These are phyloP conservation scores for Melanotaenia boesemani DNA, from an alignment of 2,797 vertebrate species.

Conservation along the genomic window DNA sequence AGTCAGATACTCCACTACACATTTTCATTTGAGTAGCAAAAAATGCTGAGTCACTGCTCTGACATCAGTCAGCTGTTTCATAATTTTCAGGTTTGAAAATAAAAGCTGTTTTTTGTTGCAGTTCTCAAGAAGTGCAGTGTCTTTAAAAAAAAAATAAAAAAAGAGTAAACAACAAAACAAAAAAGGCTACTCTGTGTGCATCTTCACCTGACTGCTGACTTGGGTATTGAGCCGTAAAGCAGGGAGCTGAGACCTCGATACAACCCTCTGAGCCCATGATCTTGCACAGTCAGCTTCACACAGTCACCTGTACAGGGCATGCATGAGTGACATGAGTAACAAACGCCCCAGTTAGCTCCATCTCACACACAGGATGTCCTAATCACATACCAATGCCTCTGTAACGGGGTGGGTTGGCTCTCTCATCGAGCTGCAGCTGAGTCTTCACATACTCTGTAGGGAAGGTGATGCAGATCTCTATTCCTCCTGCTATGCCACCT, in stretches of 20 bases:
- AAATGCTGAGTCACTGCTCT: neutral
- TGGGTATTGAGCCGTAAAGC: conserved; percentile 87
- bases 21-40: neutral
- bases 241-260: conserved; percentile 87
- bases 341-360: neutral
- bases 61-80: neutral
- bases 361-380: conserved; percentile 3
- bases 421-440: conserved; percentile 85
- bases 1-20: too few species aligned
- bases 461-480: conserved; percentile 87
- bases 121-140: neutral
- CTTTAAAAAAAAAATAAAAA: neutral
- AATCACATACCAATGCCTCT: conserved; percentile 82
- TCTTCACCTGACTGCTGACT: conserved; percentile 86
- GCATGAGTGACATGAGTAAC: conserved; percentile 20
- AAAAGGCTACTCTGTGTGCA: neutral
- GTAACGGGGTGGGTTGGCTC: conserved; percentile 82
- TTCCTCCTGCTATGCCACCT: conserved; percentile 85
- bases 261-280: conserved; percentile 85
- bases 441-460: conserved; percentile 87
- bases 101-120: neutral
- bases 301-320: conserved; percentile 79
- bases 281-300: conserved; percentile 85
- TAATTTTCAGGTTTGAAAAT: neutral
- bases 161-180: neutral